These are phyloP conservation scores for Polydrusus cervinus DNA, from an alignment of 2,888 invertebrate species.

Conservation along the genomic window DNA sequence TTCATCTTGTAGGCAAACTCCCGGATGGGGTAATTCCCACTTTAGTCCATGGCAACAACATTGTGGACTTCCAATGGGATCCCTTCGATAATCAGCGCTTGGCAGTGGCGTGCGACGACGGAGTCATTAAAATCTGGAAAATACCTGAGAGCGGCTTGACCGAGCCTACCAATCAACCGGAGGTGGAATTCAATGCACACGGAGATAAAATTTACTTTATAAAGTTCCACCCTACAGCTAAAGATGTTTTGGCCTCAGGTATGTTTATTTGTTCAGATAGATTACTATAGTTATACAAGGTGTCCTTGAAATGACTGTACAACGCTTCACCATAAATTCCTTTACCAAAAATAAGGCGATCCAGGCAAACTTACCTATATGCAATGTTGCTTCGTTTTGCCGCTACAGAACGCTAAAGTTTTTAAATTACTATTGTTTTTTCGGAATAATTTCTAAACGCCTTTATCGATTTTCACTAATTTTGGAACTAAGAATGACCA, in stretches of 20 bases:
- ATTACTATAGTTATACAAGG: too few species aligned
- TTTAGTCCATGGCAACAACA: constrained; percentile 90
- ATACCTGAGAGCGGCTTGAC: constrained; percentile 73
- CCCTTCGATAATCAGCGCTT: constrained; percentile 87
- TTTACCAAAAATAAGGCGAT: too few species aligned
- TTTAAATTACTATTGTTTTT: too few species aligned
- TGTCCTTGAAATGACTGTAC: too few species aligned
- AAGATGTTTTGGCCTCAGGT: constrained; percentile 87
- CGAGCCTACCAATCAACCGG: constrained; percentile 87
- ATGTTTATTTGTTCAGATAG: not conserved
- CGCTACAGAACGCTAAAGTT: too few species aligned
- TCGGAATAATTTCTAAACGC: too few species aligned
- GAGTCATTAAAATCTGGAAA: constrained; percentile 71
- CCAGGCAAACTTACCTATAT: too few species aligned
- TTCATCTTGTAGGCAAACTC: constrained; percentile 75
- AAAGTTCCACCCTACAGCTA: constrained; percentile 92
- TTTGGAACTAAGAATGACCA: too few species aligned
- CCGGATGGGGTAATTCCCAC: constrained; percentile 89
- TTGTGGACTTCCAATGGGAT: constrained; percentile 95
- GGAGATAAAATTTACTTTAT: constrained; percentile 94
- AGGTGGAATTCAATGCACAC: constrained; percentile 83
- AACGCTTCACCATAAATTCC: too few species aligned
- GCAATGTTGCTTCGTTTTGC: too few species aligned
- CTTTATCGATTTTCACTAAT: too few species aligned
- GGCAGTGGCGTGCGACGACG: constrained; percentile 90